Evolutionary conservation across 2,797 vertebrate genomes (phyloP).

Genomic region (Characodon lateralis): DNA sequence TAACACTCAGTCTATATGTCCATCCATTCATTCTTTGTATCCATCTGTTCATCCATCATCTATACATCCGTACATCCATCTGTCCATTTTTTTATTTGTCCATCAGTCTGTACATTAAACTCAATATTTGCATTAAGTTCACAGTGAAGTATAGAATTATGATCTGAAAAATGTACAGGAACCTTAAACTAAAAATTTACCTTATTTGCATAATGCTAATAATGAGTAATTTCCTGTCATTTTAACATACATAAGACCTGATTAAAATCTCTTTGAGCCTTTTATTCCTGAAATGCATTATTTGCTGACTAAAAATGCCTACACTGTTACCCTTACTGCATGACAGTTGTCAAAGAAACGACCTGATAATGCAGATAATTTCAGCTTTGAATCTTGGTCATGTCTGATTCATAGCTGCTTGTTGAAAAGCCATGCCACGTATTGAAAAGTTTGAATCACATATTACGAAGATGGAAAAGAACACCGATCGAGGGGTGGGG

Average conservation of each 20-base stretch:
- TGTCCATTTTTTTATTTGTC: too few relatives aligned
- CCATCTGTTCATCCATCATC: too few relatives aligned
- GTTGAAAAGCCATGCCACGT: not conserved
- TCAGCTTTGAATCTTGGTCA: not conserved
- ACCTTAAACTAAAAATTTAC: too few relatives aligned
- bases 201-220: too few relatives aligned
- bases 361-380: not conserved
- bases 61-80: not conserved
- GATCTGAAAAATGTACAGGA: too few relatives aligned
- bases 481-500: not conserved
- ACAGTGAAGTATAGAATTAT: not conserved
- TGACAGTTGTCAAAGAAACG: not conserved
- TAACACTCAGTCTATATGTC: too few relatives aligned
- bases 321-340: not conserved
- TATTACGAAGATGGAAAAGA: too few relatives aligned
- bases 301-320: not conserved
- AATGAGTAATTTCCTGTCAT: too few relatives aligned
- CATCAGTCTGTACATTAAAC: not conserved
- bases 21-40: too few relatives aligned
- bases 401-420: not conserved
- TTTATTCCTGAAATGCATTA: not conserved
- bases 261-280: not conserved
- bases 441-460: not conserved
- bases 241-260: too few relatives aligned
- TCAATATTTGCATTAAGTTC: not conserved